Percentiles rank a stretch among this genome's conserved stretches.
Evolutionary conservation across 1,140 invertebrate species (phyloP).

Genomic region (Psix sp.): DNA sequence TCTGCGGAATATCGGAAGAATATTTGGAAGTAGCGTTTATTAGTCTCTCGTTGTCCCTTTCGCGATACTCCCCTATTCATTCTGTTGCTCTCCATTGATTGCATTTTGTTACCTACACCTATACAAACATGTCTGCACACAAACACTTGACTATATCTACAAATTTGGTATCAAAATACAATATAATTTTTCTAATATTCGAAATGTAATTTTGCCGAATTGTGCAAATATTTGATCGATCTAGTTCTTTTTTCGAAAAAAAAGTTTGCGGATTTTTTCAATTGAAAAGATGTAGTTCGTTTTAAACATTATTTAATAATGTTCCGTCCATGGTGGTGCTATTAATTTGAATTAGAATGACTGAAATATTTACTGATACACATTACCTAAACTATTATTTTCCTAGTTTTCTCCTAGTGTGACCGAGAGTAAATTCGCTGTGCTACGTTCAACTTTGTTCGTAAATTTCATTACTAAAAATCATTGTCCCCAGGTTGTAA

Average conservation of each 20-base stretch:
- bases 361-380: slow-evolving; percentile 20
- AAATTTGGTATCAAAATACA: too few species aligned
- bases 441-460: slow-evolving; percentile 17
- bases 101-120: neutral
- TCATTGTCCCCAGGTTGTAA: slow-evolving; percentile 7
- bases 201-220: too few species aligned
- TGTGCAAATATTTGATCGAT: too few species aligned
- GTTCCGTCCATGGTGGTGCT: too few species aligned
- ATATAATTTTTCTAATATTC: too few species aligned
- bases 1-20: slow-evolving; percentile 56
- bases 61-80: slow-evolving; percentile 26
- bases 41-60: slow-evolving; percentile 27
- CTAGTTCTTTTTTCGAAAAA: too few species aligned
- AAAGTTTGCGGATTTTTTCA: too few species aligned
- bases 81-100: slow-evolving; percentile 14
- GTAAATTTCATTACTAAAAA: slow-evolving; percentile 25
- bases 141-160: too few species aligned
- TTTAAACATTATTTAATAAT: too few species aligned
- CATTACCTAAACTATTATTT: slow-evolving; percentile 25
- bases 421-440: slow-evolving; percentile 17
- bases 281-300: too few species aligned
- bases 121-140: too few species aligned
- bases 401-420: slow-evolving; percentile 29
- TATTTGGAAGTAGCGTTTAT: slow-evolving; percentile 59
- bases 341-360: slow-evolving; percentile 23